These are phyloP conservation scores for Chanos chanos DNA, from an alignment of 2,797 vertebrate species.

Conservation along the genomic window DNA sequence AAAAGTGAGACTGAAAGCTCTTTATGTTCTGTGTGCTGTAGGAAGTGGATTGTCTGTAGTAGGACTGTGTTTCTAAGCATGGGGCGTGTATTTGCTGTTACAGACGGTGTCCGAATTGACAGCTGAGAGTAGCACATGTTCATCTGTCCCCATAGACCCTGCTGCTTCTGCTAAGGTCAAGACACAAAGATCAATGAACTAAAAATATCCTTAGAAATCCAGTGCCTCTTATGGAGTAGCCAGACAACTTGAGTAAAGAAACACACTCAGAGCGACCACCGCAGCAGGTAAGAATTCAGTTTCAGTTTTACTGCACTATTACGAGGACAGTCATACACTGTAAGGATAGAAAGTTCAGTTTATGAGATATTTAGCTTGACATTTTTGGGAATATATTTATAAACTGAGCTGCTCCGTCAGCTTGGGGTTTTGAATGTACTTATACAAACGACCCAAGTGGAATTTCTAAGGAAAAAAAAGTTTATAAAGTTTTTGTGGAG, in stretches of 20 bases:
- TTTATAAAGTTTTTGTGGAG: background rate
- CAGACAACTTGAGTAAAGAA: conserved; percentile 5
- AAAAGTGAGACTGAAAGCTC: too few relatives aligned
- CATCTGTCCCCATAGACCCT: background rate
- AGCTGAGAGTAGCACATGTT: background rate
- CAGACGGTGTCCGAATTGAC: background rate
- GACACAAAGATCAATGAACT: conserved; percentile 54
- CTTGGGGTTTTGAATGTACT: too few relatives aligned
- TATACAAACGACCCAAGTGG: too few relatives aligned
- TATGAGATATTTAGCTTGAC: too few relatives aligned
- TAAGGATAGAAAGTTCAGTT: too few relatives aligned
- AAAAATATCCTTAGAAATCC: conserved; percentile 67
- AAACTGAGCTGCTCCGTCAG: too few relatives aligned
- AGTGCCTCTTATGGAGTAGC: conserved; percentile 29
- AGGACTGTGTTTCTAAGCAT: background rate
- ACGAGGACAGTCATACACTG: too few relatives aligned
- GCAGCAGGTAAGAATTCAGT: conserved; percentile 25
- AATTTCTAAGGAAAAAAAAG: too few relatives aligned
- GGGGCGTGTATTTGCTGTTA: background rate
- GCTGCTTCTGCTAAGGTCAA: conserved; percentile 49
- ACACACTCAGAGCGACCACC: conserved; percentile 13
- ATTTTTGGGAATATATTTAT: too few relatives aligned
- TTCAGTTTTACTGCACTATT: background rate
- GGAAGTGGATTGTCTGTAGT: too few relatives aligned
- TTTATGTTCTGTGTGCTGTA: too few relatives aligned